phyloP scores from a whole-genome alignment of 2,888 invertebrate species.

The Tromatobia lineatoria region DNA sequence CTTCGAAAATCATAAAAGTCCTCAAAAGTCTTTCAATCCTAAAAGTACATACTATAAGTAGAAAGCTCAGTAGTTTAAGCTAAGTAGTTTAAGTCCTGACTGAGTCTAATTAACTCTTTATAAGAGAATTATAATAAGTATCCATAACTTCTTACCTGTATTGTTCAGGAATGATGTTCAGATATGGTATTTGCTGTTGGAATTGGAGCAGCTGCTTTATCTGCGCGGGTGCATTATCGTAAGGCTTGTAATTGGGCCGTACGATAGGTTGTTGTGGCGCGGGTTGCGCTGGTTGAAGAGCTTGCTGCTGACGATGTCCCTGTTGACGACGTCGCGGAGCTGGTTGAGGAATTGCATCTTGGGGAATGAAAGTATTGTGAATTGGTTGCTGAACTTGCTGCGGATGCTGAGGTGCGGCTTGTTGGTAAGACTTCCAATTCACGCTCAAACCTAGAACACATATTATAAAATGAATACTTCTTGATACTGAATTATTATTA shows the following conservation, averaged over 20 bases:
- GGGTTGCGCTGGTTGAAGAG: slow-evolving; percentile 58
- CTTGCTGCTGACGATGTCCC: slow-evolving; percentile 56
- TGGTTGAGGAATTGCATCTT: slow-evolving; percentile 55
- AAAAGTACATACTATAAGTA: too few relatives aligned
- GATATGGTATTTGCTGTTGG: slow-evolving; percentile 82
- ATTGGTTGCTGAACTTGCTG: slow-evolving; percentile 68
- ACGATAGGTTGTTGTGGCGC: slow-evolving; percentile 51
- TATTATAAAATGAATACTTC: not conserved
- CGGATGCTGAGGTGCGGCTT: slow-evolving; percentile 69
- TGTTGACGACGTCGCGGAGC: slow-evolving; percentile 63
- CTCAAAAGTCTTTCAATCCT: too few relatives aligned
- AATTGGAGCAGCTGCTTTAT: slow-evolving; percentile 81
- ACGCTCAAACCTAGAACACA: slow-evolving; percentile 78
- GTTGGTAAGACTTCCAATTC: slow-evolving; percentile 82
- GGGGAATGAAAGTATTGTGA: slow-evolving; percentile 60
- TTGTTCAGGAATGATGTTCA: slow-evolving; percentile 81
- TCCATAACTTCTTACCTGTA: slow-evolving; percentile 73
- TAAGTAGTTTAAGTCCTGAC: too few relatives aligned
- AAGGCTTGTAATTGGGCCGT: slow-evolving; percentile 75
- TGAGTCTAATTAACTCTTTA: not conserved
- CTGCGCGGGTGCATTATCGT: slow-evolving; percentile 79
- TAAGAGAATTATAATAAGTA: not conserved
- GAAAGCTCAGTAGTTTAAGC: too few relatives aligned
- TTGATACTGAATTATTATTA: too few relatives aligned
- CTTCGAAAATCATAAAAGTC: too few relatives aligned